Conservation (phyloP, 2,113 vertebrate genomes). For the Pheucticus melanocephalus region DNA sequence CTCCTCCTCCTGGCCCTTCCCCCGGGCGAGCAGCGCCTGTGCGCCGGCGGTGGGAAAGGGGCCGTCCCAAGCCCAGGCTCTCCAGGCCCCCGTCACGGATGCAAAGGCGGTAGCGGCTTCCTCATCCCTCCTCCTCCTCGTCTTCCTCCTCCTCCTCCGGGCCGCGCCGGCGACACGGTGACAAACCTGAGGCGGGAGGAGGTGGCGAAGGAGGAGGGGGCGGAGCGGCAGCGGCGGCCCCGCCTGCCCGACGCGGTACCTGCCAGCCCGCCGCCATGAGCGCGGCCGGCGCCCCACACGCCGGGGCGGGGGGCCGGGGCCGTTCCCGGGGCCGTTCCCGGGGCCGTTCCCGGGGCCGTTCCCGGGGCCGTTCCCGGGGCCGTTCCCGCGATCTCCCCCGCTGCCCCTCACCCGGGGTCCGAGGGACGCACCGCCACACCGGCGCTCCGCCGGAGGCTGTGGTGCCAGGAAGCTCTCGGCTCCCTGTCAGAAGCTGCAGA, state of each 20-base stretch:
- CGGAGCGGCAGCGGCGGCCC: neutral
- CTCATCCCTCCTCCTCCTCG: neutral
- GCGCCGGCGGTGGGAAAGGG: neutral
- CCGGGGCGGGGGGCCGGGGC: too few relatives aligned
- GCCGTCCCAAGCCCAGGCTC: neutral
- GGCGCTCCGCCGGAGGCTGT: fast-evolving
- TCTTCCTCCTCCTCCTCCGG: neutral
- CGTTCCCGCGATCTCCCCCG: too few relatives aligned
- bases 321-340: too few relatives aligned
- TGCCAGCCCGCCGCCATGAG: neutral
- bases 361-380: too few relatives aligned
- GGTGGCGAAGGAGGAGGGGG: neutral
- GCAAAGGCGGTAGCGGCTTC: neutral
- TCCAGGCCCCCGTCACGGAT: neutral
- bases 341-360: too few relatives aligned
- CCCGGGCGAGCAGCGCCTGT: neutral
- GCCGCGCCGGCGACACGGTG: neutral
- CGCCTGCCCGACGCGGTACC: neutral
- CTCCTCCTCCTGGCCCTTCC: neutral
- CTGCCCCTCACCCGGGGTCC: neutral
- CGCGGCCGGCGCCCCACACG: neutral
- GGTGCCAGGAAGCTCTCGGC: neutral
- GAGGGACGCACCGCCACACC: neutral
- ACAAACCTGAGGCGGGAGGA: neutral
- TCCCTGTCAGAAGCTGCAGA: neutral